Evolutionary conservation across 2,797 vertebrate species (phyloP).

Genomic region (Pitangus sulphuratus): DNA sequence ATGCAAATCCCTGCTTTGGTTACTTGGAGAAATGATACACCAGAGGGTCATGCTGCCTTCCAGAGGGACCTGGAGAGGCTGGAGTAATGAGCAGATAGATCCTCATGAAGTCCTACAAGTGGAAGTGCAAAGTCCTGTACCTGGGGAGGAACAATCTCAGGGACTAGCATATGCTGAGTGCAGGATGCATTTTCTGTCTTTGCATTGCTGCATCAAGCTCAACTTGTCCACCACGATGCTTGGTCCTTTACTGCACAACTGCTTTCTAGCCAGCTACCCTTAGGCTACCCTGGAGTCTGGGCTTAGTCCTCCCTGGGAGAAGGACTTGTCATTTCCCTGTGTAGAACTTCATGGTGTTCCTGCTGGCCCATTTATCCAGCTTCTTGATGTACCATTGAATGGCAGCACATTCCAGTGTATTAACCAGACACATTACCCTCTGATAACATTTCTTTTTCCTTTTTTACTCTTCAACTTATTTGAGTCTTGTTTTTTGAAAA

Average conservation of each 20-base stretch:
- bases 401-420: neutral
- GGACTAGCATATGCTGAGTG: rapidly evolving
- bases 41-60: neutral
- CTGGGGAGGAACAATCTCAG: neutral
- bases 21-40: neutral
- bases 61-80: neutral
- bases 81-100: neutral
- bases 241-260: neutral
- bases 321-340: neutral
- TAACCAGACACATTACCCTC: neutral
- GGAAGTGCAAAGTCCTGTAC: neutral
- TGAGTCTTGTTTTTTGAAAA: rapidly evolving
- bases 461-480: neutral
- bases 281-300: neutral
- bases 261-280: neutral
- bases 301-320: neutral
- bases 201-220: neutral
- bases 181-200: neutral
- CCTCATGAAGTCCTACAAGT: neutral
- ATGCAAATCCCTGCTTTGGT: neutral
- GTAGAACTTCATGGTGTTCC: neutral
- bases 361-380: neutral
- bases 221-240: neutral
- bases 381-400: neutral
- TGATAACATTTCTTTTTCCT: rapidly evolving